A percentile compares a stretch with the other conserved stretches of the same genome.
These are phyloP conservation scores for Drosophila kepulauana DNA, from an alignment of 1,140 invertebrate species.

Conservation along the genomic window DNA sequence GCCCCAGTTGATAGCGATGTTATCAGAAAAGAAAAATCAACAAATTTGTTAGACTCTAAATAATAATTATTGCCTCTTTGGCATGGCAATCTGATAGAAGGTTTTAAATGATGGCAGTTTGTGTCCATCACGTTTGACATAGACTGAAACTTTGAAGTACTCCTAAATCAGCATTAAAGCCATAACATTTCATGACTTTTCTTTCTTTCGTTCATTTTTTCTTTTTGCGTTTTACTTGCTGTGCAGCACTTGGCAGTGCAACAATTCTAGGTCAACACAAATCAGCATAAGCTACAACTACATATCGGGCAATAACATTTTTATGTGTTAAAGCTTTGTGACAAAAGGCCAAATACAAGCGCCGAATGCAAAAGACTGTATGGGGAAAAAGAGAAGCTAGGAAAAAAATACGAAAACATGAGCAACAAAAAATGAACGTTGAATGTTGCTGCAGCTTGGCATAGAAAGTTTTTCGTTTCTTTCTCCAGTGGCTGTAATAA, in stretches of 20 bases:
- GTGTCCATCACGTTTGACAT: conserved; percentile 40
- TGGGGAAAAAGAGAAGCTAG: not conserved
- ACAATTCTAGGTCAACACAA: conserved; percentile 73
- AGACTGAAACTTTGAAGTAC: conserved; percentile 17
- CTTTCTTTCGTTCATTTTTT: not conserved
- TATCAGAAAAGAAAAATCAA: too few species aligned
- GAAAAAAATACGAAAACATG: conserved; percentile 14
- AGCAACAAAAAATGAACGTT: conserved; percentile 36
- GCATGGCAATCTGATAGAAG: not conserved
- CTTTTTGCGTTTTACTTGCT: conserved; percentile 2
- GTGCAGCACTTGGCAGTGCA: conserved; percentile 22
- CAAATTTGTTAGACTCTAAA: not conserved
- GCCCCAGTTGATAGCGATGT: not conserved
- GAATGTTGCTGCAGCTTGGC: conserved; percentile 50
- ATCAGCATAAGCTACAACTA: conserved; percentile 79
- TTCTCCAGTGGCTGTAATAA: conserved; percentile 59
- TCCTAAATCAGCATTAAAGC: conserved; percentile 69
- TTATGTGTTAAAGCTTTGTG: conserved; percentile 82
- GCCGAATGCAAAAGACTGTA: conserved; percentile 36
- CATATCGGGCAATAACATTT: conserved; percentile 81
- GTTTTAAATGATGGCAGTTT: conserved; percentile 11
- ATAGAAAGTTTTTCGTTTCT: conserved; percentile 61
- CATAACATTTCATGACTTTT: conserved; percentile 59
- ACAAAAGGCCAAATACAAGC: conserved; percentile 72
- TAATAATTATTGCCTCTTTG: not conserved